Conservation (phyloP, 2,797 vertebrate genomes). For the Hozukius guyotensis region DNA sequence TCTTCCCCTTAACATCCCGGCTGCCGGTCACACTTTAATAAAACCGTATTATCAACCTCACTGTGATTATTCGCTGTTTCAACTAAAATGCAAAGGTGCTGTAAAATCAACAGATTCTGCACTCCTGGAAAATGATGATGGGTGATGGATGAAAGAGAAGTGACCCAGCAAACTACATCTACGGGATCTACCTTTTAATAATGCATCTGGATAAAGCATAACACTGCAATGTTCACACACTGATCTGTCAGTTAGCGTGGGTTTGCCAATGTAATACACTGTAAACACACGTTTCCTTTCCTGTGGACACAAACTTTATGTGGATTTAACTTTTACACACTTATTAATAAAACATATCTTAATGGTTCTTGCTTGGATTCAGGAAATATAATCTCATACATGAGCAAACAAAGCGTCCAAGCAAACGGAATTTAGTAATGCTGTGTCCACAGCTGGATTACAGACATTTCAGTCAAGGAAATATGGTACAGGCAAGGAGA, state of each 20-base stretch:
- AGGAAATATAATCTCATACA: slow-evolving; percentile 21
- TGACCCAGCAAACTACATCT: background rate
- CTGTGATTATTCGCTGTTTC: background rate
- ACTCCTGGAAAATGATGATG: slow-evolving; percentile 2
- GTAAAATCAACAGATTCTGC: slow-evolving; percentile 25
- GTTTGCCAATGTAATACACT: background rate
- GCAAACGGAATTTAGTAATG: background rate
- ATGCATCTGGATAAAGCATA: slow-evolving; percentile 14
- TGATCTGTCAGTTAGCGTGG: background rate
- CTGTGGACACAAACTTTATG: background rate
- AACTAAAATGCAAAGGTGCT: slow-evolving; percentile 8
- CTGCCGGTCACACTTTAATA: background rate
- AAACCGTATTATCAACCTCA: background rate
- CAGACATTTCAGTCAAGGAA: background rate
- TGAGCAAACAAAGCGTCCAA: slow-evolving; percentile 3
- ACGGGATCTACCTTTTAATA: slow-evolving; percentile 9
- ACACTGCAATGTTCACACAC: background rate
- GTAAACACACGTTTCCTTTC: slow-evolving; percentile 1
- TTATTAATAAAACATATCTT: slow-evolving; percentile 21
- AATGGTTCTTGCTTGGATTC: slow-evolving; percentile 6
- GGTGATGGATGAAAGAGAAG: slow-evolving; percentile 2
- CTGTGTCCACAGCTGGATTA: background rate
- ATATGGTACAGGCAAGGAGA: too few species aligned
- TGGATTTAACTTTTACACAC: background rate
- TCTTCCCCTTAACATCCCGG: background rate